Evolutionary conservation across 23 tunicate species (phyloP).

Genomic region (Halocynthia aurantium): DNA sequence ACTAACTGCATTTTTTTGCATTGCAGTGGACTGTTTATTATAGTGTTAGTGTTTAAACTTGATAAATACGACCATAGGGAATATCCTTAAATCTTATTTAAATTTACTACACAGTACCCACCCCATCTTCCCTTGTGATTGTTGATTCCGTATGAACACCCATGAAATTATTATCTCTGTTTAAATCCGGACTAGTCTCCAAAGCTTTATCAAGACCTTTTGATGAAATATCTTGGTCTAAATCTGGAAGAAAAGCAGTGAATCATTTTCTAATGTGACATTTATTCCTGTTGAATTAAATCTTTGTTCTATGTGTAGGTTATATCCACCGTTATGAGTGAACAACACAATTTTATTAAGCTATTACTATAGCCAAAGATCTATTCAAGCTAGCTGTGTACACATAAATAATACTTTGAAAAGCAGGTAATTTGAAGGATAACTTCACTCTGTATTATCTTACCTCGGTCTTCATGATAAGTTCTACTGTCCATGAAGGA

Average conservation of each 20-base stretch:
- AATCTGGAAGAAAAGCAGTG: conserved; percentile 2
- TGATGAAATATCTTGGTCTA: conserved; percentile 13
- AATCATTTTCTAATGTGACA: too few species aligned
- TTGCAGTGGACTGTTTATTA: too few species aligned
- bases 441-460: background rate
- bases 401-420: background rate
- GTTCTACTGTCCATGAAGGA: conserved; percentile 18
- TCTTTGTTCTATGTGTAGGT: too few species aligned
- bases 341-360: too few species aligned
- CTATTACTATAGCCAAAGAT: too few species aligned
- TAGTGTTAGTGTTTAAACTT: background rate
- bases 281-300: too few species aligned
- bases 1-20: too few species aligned
- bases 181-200: background rate
- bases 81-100: background rate
- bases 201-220: conserved; percentile 16
- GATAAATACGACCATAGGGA: background rate
- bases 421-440: background rate
- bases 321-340: too few species aligned
- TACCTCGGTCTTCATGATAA: conserved; percentile 28
- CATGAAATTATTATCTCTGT: too few species aligned
- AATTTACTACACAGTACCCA: background rate
- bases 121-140: conserved; percentile 21
- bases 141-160: conserved; percentile 7
- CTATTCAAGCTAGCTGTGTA: too few species aligned